Percentiles rank a stretch among this genome's conserved stretches.
Evolutionary conservation across 1,140 invertebrate species (phyloP).

Genomic region (Atta texana): DNA sequence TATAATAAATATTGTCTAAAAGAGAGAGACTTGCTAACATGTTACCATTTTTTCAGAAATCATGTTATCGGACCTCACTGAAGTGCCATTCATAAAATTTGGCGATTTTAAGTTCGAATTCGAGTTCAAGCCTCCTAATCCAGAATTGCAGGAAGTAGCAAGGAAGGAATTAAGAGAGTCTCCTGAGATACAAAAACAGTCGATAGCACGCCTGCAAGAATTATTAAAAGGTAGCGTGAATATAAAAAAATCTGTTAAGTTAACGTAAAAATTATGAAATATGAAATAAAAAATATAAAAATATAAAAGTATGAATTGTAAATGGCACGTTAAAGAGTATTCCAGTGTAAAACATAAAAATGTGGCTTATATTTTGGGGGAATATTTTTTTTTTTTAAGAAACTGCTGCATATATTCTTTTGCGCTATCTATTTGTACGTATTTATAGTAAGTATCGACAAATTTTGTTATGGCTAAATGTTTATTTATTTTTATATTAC

Average conservation of each 20-base stretch:
- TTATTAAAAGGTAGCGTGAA: constrained; percentile 89
- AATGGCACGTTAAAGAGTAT: background rate
- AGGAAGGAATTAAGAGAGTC: constrained; percentile 90
- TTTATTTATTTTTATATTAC: too few relatives aligned
- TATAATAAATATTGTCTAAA: background rate
- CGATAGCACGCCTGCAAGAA: constrained; percentile 88
- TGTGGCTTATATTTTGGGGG: too few relatives aligned
- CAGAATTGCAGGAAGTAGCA: constrained; percentile 90
- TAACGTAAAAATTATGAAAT: background rate
- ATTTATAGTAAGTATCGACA: too few relatives aligned
- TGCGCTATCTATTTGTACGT: too few relatives aligned
- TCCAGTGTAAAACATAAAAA: too few relatives aligned
- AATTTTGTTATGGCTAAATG: too few relatives aligned
- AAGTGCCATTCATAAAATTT: constrained; percentile 89
- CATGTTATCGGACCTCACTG: constrained; percentile 90
- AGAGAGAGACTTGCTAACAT: background rate
- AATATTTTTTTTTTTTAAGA: too few relatives aligned
- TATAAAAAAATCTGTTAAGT: background rate
- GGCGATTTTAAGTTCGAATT: constrained; percentile 90
- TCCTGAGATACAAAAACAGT: constrained; percentile 89
- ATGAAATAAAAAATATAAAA: background rate
- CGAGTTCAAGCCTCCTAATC: constrained; percentile 88
- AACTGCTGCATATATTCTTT: too few relatives aligned
- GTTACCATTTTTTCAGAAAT: constrained; percentile 85
- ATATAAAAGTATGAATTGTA: background rate